A percentile compares a stretch with the other conserved stretches of the same genome.
Evolutionary conservation across 2,797 vertebrate genomes (phyloP).

Genomic region (Coregonus suidteri): DNA sequence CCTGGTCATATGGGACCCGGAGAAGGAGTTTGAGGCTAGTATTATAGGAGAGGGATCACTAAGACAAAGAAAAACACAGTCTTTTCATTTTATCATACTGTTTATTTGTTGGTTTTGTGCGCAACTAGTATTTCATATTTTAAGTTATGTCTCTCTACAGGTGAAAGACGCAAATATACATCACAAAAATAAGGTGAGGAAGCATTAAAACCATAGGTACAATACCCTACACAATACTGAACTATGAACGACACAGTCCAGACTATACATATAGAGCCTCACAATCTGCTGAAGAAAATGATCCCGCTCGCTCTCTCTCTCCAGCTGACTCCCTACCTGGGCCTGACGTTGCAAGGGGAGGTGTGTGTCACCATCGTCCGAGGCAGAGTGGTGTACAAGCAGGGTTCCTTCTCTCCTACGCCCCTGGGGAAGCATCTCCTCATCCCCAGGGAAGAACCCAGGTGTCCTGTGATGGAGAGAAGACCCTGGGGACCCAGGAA

Average conservation of each 20-base stretch:
- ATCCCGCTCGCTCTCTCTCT: conserved; percentile 21
- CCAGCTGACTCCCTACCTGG: conserved; percentile 82
- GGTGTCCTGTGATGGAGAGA: conserved; percentile 13
- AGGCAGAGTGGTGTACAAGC: conserved; percentile 78
- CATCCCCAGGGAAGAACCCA: conserved; percentile 47
- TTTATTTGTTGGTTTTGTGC: no score
- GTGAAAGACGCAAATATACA: conserved; percentile 72
- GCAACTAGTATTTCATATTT: not conserved
- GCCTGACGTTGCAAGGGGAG: conserved; percentile 69
- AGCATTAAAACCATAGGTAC: not conserved
- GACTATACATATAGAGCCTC: no score
- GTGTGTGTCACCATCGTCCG: conserved; percentile 76
- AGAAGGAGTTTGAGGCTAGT: conserved; percentile 78
- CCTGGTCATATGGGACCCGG: conserved; percentile 85
- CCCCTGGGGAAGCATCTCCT: conserved; percentile 77
- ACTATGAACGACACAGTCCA: no score
- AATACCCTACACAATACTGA: no score
- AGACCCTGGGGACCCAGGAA: no score
- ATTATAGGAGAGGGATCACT: not conserved
- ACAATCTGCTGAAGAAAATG: no score
- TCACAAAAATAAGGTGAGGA: conserved; percentile 81
- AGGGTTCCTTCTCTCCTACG: conserved; percentile 72
- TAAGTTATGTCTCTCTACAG: conserved; percentile 52
- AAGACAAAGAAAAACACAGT: not conserved
- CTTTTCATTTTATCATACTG: not conserved